Evolutionary conservation across 2,113 vertebrate species (phyloP).

Genomic region (Ochotona curzoniae): DNA sequence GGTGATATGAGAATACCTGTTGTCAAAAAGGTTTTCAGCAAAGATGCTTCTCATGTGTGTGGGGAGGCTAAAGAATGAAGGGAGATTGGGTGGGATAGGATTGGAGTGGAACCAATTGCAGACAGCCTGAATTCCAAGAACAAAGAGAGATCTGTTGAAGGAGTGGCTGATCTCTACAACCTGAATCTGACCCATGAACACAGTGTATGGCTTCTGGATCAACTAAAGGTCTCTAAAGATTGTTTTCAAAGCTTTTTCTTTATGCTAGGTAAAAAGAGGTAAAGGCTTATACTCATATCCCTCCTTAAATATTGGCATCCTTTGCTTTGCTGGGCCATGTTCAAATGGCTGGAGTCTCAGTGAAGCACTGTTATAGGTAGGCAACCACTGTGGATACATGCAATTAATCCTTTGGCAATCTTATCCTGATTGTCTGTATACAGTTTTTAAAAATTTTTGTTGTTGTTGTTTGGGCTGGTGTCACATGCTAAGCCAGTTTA

Average conservation of each 20-base stretch:
- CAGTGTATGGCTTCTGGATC: not conserved
- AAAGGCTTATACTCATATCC: not conserved
- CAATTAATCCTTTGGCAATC: not conserved
- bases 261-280: not conserved
- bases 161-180: not conserved
- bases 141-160: not conserved
- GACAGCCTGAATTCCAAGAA: not conserved
- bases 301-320: not conserved
- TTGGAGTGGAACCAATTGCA: not conserved
- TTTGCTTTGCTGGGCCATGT: not conserved
- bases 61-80: not conserved
- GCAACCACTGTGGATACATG: not conserved
- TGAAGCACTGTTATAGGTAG: not conserved
- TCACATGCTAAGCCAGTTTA: too few relatives aligned
- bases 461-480: not conserved
- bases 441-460: not conserved
- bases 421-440: not conserved
- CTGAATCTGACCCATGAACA: not conserved
- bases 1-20: not conserved
- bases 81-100: not conserved
- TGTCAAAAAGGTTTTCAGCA: not conserved
- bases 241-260: not conserved
- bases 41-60: not conserved
- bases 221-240: not conserved
- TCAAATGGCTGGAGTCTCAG: not conserved